phyloP scores from a whole-genome alignment of 2,888 invertebrate species.

The Adelphocoris suturalis region DNA sequence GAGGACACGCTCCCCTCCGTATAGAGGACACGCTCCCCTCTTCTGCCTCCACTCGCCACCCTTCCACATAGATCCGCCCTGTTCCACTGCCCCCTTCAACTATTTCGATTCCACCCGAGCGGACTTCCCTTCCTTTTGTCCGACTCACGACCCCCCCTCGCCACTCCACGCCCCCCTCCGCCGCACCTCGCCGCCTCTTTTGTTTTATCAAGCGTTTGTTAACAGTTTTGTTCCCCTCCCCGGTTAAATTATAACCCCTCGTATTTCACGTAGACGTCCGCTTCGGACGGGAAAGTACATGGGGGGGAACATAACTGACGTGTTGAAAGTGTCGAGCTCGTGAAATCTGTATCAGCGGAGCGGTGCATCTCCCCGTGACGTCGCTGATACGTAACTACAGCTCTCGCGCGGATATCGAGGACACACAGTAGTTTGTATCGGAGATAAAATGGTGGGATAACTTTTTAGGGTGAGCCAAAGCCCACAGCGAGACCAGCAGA shows the following conservation, averaged over 20 bases:
- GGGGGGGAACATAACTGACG: neutral
- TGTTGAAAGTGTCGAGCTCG: slow-evolving; percentile 12
- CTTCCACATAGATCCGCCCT: slow-evolving; percentile 31
- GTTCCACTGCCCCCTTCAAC: slow-evolving; percentile 58
- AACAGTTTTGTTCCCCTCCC: slow-evolving; percentile 66
- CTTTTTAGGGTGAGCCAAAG: too few relatives aligned
- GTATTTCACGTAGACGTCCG: slow-evolving; percentile 49
- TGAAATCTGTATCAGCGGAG: neutral
- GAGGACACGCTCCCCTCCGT: slow-evolving; percentile 16
- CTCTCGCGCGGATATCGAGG: too few relatives aligned
- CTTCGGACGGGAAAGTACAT: slow-evolving; percentile 12
- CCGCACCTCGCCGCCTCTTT: slow-evolving; percentile 21
- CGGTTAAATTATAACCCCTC: slow-evolving; percentile 54
- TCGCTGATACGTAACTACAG: too few relatives aligned
- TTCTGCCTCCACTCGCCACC: too few relatives aligned
- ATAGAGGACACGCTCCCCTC: slow-evolving; percentile 23
- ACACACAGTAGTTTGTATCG: too few relatives aligned
- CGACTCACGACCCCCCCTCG: slow-evolving; percentile 30
- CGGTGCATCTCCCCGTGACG: neutral
- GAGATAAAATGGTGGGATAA: too few relatives aligned
- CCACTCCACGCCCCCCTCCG: too few relatives aligned
- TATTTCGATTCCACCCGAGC: slow-evolving; percentile 65
- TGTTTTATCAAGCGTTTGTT: slow-evolving; percentile 70
- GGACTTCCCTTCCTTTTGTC: slow-evolving; percentile 65
- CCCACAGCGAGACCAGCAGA: too few relatives aligned